A percentile compares a stretch with the other conserved stretches of the same genome.
These are phyloP conservation scores for Phortica variegata DNA, from an alignment of 1,140 invertebrate genomes.

Conservation along the genomic window DNA sequence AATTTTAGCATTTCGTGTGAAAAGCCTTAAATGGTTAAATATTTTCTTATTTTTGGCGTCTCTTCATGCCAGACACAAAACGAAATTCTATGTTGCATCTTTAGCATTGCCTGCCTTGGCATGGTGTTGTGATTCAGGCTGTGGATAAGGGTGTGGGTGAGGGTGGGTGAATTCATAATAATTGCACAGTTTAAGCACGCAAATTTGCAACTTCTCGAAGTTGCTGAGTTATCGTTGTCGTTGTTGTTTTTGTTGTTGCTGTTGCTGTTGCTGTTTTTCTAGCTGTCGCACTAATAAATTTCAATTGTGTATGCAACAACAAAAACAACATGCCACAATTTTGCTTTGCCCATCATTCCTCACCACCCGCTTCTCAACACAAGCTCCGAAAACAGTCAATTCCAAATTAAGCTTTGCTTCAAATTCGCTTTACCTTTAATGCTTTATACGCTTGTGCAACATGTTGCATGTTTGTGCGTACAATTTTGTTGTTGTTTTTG, in stretches of 20 bases:
- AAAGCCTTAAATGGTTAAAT: conserved; percentile 23
- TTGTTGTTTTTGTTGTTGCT: neutral
- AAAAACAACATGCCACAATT: conserved; percentile 7
- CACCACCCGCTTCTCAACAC: too few relatives aligned
- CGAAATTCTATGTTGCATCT: conserved; percentile 2
- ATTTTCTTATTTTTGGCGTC: conserved; percentile 20
- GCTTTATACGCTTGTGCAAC: too few relatives aligned
- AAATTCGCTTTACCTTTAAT: too few relatives aligned
- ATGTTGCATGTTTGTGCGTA: too few relatives aligned
- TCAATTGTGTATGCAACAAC: conserved; percentile 17
- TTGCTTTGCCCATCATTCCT: too few relatives aligned
- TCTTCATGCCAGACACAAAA: too few relatives aligned
- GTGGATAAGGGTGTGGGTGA: neutral
- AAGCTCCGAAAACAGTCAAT: too few relatives aligned
- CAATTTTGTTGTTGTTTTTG: conserved; percentile 20
- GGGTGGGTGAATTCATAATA: conserved; percentile 12
- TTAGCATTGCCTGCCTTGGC: conserved; percentile 4
- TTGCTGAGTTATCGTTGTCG: conserved; percentile 4
- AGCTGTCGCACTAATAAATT: conserved; percentile 30
- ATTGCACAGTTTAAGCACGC: conserved; percentile 32
- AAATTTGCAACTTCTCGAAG: neutral
- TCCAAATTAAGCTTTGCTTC: too few relatives aligned
- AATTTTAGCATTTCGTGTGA: neutral
- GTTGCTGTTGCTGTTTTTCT: neutral
- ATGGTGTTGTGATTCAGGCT: neutral